These are phyloP conservation scores for Atrichornis clamosus DNA, from an alignment of 2,113 vertebrate genomes.

Conservation along the genomic window DNA sequence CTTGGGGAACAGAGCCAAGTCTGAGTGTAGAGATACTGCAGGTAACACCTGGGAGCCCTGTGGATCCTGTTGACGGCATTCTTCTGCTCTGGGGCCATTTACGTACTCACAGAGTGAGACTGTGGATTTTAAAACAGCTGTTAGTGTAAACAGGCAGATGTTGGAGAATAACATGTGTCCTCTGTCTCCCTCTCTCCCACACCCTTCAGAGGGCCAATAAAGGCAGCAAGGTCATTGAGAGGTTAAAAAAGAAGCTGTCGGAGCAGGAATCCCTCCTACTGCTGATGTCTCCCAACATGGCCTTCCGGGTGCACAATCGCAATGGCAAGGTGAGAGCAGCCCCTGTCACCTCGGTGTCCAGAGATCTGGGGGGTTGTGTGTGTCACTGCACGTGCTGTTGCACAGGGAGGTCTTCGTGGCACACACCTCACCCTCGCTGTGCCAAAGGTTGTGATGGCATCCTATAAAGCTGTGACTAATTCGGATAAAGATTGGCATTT, in stretches of 20 bases:
- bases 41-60: neutral
- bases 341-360: neutral
- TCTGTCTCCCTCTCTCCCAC: neutral
- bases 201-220: constrained; percentile 86
- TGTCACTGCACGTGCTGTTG: fast-evolving
- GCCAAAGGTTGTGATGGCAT: neutral
- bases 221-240: constrained; percentile 84
- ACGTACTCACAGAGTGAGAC: neutral
- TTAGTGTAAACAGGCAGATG: neutral
- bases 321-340: constrained; percentile 85
- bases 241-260: constrained; percentile 90
- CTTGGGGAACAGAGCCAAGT: neutral
- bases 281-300: constrained; percentile 92
- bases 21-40: neutral
- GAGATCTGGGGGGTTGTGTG: fast-evolving
- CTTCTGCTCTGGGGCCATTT: neutral
- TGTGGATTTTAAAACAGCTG: neutral
- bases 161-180: neutral
- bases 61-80: neutral
- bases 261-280: constrained; percentile 92
- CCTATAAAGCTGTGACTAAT: neutral
- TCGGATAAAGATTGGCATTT: neutral
- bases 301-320: constrained; percentile 89
- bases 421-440: neutral
- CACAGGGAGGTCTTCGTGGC: neutral